phyloP scores from a whole-genome alignment of 2,797 vertebrate species.

The Pseudomugil tenellus region DNA sequence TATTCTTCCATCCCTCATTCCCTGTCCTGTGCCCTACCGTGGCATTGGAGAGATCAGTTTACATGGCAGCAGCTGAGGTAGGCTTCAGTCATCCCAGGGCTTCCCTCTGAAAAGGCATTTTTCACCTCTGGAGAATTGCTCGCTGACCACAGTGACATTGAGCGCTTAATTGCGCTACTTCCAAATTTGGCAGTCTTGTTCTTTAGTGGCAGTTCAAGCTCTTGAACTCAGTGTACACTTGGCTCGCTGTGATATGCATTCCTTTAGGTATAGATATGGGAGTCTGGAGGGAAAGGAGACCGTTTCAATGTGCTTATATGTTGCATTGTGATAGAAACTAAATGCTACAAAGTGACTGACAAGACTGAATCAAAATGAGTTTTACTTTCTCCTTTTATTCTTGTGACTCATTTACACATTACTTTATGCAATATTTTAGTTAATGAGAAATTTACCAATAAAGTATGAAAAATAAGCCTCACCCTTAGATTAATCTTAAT shows the following conservation, averaged over 20 bases:
- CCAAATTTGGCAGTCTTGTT: conserved; percentile 72
- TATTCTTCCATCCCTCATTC: conserved; percentile 44
- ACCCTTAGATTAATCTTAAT: conserved; percentile 59
- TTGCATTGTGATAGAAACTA: conserved; percentile 43
- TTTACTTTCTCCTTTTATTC: conserved; percentile 7
- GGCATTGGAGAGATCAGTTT: conserved; percentile 76
- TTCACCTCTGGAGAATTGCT: conserved; percentile 69
- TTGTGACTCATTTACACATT: conserved; percentile 32
- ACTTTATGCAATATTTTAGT: conserved; percentile 22
- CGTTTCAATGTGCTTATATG: conserved; percentile 50
- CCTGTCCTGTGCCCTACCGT: conserved; percentile 60
- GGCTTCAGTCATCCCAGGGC: conserved; percentile 74
- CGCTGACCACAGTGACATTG: conserved; percentile 72
- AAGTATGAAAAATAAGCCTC: conserved; percentile 59
- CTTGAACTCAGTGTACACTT: conserved; percentile 66
- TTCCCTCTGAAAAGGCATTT: conserved; percentile 78
- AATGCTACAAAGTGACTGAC: conserved; percentile 27
- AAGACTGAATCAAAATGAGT: background rate
- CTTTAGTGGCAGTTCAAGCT: conserved; percentile 68
- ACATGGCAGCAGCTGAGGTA: conserved; percentile 78
- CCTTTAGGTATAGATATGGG: conserved; percentile 64
- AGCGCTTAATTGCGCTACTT: conserved; percentile 73
- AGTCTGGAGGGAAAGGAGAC: conserved; percentile 30
- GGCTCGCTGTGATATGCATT: conserved; percentile 58
- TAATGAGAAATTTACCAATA: conserved; percentile 41